Conservation (phyloP, 2,888 invertebrate genomes). For the Parnassius orleans region DNA sequence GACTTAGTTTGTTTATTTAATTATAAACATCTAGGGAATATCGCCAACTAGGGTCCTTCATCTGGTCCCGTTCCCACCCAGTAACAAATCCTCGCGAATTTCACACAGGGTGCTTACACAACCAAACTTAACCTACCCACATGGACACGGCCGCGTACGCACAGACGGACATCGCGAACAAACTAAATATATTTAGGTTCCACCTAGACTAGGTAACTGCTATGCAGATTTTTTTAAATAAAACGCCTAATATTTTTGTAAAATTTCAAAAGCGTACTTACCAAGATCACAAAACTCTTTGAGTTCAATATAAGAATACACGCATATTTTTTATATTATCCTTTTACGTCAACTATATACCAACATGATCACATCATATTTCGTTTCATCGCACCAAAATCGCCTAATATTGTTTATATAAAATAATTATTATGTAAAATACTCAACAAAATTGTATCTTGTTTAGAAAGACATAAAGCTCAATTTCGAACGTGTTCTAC, state of each 20-base stretch:
- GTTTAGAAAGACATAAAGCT: not conserved
- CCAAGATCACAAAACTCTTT: conserved; percentile 10
- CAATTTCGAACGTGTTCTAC: conserved; percentile 23
- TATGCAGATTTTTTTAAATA: conserved; percentile 15
- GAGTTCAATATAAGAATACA: not conserved
- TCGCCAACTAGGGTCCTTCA: not conserved
- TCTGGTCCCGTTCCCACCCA: not conserved
- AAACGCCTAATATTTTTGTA: conserved; percentile 18
- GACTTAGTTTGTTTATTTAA: too few relatives aligned
- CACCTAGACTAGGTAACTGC: conserved; percentile 22
- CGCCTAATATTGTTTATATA: too few relatives aligned
- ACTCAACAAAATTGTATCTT: conserved; percentile 1
- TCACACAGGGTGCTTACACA: conserved; percentile 69
- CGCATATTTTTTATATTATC: too few relatives aligned
- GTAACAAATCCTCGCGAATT: conserved; percentile 25
- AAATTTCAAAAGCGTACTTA: not conserved
- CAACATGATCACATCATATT: too few relatives aligned
- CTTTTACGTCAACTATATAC: too few relatives aligned
- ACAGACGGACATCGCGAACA: conserved; percentile 39
- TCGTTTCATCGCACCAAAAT: too few relatives aligned
- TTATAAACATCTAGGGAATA: not conserved
- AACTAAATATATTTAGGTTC: conserved; percentile 23
- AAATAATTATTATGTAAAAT: too few relatives aligned
- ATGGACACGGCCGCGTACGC: conserved; percentile 48
- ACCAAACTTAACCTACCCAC: conserved; percentile 61